A percentile compares a stretch with the other conserved stretches of the same genome.
These are phyloP conservation scores for Acheta domesticus DNA, from an alignment of 2,888 invertebrate genomes.

Conservation along the genomic window DNA sequence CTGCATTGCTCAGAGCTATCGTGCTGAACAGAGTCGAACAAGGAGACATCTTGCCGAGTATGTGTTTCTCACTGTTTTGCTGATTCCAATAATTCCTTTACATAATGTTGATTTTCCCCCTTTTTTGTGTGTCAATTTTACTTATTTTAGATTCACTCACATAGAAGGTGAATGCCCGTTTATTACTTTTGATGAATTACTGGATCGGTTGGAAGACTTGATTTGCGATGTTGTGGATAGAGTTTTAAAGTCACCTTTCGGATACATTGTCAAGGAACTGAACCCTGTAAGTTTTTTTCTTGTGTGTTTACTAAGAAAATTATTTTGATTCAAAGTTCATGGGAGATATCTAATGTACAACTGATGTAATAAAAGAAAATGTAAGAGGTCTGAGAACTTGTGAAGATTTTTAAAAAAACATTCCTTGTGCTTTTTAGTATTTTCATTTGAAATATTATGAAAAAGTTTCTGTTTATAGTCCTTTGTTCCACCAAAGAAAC, in stretches of 20 bases:
- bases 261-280: conserved; percentile 76
- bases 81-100: too few species aligned
- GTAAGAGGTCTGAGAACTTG: too few species aligned
- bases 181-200: conserved; percentile 83
- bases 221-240: conserved; percentile 94
- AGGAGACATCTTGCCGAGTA: conserved; percentile 94
- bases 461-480: conserved; percentile 42
- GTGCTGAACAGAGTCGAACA: conserved; percentile 95
- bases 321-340: too few species aligned
- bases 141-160: conserved; percentile 73
- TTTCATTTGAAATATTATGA: too few species aligned
- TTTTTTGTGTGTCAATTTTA: too few species aligned
- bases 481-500: conserved; percentile 80
- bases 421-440: too few species aligned
- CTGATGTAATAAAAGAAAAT: too few species aligned
- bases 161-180: conserved; percentile 97
- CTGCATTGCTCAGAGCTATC: conserved; percentile 95
- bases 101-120: too few species aligned
- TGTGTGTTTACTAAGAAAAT: too few species aligned
- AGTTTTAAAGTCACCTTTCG: conserved; percentile 80
- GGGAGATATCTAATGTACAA: too few species aligned
- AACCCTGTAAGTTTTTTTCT: conserved; percentile 68
- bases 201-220: conserved; percentile 86
- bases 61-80: conserved; percentile 34
- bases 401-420: too few species aligned